These are phyloP conservation scores for Gymnocephalus cernua DNA, from an alignment of 2,113 vertebrate species.

Conservation along the genomic window DNA sequence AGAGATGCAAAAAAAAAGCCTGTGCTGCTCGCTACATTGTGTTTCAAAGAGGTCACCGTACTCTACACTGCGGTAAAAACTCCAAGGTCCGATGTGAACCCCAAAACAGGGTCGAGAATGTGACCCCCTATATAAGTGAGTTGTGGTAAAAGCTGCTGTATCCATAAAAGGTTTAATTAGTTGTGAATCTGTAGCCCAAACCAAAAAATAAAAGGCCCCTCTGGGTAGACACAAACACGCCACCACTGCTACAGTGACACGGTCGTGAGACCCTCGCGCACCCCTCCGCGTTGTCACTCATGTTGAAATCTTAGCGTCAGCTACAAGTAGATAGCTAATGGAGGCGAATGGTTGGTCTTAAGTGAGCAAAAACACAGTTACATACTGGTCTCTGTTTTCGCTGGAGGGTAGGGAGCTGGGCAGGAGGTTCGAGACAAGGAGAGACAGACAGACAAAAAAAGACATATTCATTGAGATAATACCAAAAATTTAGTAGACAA, in stretches of 20 bases:
- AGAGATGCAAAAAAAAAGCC: conserved; percentile 64
- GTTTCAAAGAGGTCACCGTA: conserved; percentile 63
- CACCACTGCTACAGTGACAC: conserved; percentile 84
- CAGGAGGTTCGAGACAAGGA: conserved; percentile 71
- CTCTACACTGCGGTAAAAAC: conserved; percentile 65
- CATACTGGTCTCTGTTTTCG: conserved; percentile 84
- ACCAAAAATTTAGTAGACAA: conserved; percentile 82
- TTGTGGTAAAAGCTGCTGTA: conserved; percentile 73
- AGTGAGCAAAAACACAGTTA: conserved; percentile 84
- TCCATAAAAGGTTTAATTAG: conserved; percentile 71
- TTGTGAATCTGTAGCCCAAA: conserved; percentile 68
- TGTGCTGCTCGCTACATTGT: conserved; percentile 76
- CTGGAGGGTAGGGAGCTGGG: conserved; percentile 56
- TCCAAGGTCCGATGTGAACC: conserved; percentile 34
- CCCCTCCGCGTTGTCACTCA: conserved; percentile 48
- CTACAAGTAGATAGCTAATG: conserved; percentile 65
- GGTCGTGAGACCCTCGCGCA: conserved; percentile 79
- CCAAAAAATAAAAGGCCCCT: conserved; percentile 78
- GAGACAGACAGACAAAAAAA: conserved; percentile 78
- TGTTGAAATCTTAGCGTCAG: conserved; percentile 60
- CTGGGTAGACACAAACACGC: conserved; percentile 72
- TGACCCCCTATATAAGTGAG: conserved; percentile 36
- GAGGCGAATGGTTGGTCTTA: conserved; percentile 77
- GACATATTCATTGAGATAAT: conserved; percentile 80
- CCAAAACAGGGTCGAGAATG: conserved; percentile 45